Evolutionary conservation across 2,797 vertebrate species (phyloP).

Genomic region (Sternarchorhynchus goeldii): DNA sequence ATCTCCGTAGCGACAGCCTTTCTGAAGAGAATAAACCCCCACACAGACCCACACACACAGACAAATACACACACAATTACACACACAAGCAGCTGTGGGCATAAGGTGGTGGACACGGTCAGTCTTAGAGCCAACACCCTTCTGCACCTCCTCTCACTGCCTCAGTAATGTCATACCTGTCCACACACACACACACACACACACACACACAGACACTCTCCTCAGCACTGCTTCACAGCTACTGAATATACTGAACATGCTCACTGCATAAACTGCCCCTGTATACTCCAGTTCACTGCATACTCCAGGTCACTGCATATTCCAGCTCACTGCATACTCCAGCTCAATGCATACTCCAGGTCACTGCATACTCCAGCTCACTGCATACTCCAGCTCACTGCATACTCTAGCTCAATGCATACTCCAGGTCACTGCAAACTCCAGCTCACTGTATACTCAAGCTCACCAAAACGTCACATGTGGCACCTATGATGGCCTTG

Average conservation of each 20-base stretch:
- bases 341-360: too few relatives aligned
- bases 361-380: too few relatives aligned
- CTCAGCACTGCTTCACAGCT: neutral
- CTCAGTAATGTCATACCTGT: slow-evolving; percentile 36
- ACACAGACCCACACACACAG: slow-evolving; percentile 15
- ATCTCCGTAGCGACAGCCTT: slow-evolving; percentile 33
- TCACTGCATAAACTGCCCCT: neutral
- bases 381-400: too few relatives aligned
- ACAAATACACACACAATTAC: neutral
- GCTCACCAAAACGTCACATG: too few relatives aligned
- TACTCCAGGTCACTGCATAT: too few relatives aligned
- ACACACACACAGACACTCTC: neutral
- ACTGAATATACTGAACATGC: neutral
- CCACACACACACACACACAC: slow-evolving; percentile 11
- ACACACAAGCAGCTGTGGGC: slow-evolving; percentile 6
- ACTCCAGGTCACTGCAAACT: too few relatives aligned
- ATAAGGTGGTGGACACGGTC: slow-evolving; percentile 30
- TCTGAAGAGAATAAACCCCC: slow-evolving; percentile 7
- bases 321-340: too few relatives aligned
- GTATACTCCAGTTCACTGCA: too few relatives aligned
- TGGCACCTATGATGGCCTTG: neutral
- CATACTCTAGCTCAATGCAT: too few relatives aligned
- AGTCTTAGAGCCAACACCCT: slow-evolving; percentile 26
- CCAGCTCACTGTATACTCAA: too few relatives aligned
- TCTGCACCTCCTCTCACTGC: slow-evolving; percentile 8